Base-by-base conservation (phyloP, 2,888 invertebrate genomes). In the Ophion slaviceki region DNA sequence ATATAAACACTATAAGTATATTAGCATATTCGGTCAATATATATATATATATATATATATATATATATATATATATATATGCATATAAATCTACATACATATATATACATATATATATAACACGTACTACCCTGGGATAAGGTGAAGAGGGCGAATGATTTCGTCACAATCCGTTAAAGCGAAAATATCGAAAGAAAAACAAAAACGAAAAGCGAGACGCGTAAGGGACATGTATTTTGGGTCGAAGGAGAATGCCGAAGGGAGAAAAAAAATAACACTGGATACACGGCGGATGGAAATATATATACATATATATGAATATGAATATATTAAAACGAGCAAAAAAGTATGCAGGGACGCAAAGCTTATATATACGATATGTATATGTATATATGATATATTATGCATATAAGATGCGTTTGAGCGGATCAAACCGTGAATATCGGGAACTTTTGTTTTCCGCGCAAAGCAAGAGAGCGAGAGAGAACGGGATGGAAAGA, bases 241-340 rank as follows among this genome's bases (percentile, higher is more conserved):
- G 77, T 84, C 79, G 74, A 86, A 82, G 28, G 72, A 53, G 70
- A 67, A 84, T 67, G 67, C 62, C 10, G 28, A 77, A 76, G 82
- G 59, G 59, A 77, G 67, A 64, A 83, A 67, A 81, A 74, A 32
- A 81, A 59, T 24, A 84, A 72, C 76, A 86, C 72, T 81, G 59
- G 67, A 78, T 66, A 80, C 70, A 70, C 82, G 78, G 79, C 77
- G 71, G 78, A 79, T 80, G 87, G 88, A 88, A 75, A 89, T 90
- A 90, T 91, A 90, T 92, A 89, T 89, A 90, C 89, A 89, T 77
- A 89, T 89, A 90, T 90, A 91, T 91, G 89, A 90, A 90, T 91
- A 61, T 40, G 62, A 28, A 91, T 90, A 92, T 91, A 90, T 77
- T 89, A 24, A 82, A 62, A 70, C 24, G 76, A 62, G 75, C 78